Evolutionary conservation across 1,140 invertebrate species (phyloP), one percentile per base, ranked within the genome.

Genomic region (Apolygus lucorum): DNA sequence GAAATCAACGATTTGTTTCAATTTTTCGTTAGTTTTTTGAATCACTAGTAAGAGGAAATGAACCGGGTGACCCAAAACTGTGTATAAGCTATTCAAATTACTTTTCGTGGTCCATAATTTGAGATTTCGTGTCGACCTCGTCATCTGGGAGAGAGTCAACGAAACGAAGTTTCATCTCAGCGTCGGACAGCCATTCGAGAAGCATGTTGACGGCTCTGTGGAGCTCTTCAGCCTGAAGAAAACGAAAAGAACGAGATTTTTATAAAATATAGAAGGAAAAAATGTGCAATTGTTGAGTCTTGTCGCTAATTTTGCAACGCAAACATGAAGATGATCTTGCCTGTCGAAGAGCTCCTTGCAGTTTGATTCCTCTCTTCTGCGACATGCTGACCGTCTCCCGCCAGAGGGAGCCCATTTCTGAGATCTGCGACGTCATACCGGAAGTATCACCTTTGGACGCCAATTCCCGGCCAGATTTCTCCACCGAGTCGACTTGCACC

Each of bases 161-260:
- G 81, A 94, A 94, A 73, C 93, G 83, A 0, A 98, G 81, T 74
- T 93, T 92, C 84, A 92, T 92, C 80, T 98, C 96, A 1, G 94
- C 93, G 78, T 96, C 92, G 24, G 92, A 93, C 1, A 99, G 80
- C 96, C 96, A 99, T 77, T 98, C 93, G 1, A 98, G 83, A 0
- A 99, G 81, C 80, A 93, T 89, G 78, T 98, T 93, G 17, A 98
- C 93, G 2, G 90, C 87, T 76, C 93, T 95, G 79, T 99, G 93
- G 29, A 99, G 85, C 74, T 89, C 87, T 78, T 98, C 95, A 52
- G 96, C 96, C 84, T 86, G 73, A n/a, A n/a, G n/a, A n/a, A n/a
- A n/a, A n/a, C n/a, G n/a, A n/a, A n/a, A n/a, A n/a, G n/a, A n/a
- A n/a, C n/a, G n/a, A 22, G 75, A 0, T 29, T n/a, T n/a, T n/a